These are phyloP conservation scores for Herminia tarsipennalis DNA, from an alignment of 2,888 invertebrate genomes.

Conservation along the genomic window DNA sequence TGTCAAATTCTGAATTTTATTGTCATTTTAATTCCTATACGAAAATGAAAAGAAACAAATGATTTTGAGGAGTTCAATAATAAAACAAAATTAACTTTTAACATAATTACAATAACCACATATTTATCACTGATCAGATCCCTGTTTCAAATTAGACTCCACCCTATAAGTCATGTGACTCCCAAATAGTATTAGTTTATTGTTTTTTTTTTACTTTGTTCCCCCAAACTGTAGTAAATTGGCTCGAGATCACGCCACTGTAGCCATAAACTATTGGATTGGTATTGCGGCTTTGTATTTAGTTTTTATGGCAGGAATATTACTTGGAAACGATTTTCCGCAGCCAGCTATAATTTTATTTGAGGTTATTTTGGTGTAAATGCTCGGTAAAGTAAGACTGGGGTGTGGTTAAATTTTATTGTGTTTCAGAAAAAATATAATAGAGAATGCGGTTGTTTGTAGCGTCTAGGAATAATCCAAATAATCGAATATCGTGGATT, in stretches of 20 bases:
- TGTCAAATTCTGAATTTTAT: too few species aligned
- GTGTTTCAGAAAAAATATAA: too few species aligned
- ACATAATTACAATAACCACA: slow-evolving; percentile 36
- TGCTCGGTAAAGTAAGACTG: slow-evolving; percentile 9
- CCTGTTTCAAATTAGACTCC: slow-evolving; percentile 74
- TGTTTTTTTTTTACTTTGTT: slow-evolving; percentile 80
- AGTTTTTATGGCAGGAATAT: slow-evolving; percentile 50
- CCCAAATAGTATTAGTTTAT: slow-evolving; percentile 84
- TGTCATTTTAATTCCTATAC: too few species aligned
- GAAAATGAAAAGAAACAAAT: too few species aligned
- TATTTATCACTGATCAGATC: slow-evolving; percentile 66
- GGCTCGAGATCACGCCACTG: slow-evolving; percentile 82
- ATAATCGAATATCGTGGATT: too few species aligned
- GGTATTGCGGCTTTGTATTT: slow-evolving; percentile 62
- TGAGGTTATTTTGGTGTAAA: slow-evolving; percentile 22
- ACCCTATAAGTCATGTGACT: slow-evolving; percentile 75
- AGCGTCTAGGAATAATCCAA: too few species aligned
- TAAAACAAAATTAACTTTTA: too few species aligned
- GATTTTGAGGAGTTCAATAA: too few species aligned
- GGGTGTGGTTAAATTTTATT: slow-evolving; percentile 11
- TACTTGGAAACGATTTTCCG: slow-evolving; percentile 36
- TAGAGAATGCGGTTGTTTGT: too few species aligned
- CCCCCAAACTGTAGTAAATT: slow-evolving; percentile 83
- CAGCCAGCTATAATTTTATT: slow-evolving; percentile 29
- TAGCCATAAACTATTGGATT: slow-evolving; percentile 80